Conservation (phyloP, 2,113 vertebrate species). For the Amblyornis subalaris region DNA sequence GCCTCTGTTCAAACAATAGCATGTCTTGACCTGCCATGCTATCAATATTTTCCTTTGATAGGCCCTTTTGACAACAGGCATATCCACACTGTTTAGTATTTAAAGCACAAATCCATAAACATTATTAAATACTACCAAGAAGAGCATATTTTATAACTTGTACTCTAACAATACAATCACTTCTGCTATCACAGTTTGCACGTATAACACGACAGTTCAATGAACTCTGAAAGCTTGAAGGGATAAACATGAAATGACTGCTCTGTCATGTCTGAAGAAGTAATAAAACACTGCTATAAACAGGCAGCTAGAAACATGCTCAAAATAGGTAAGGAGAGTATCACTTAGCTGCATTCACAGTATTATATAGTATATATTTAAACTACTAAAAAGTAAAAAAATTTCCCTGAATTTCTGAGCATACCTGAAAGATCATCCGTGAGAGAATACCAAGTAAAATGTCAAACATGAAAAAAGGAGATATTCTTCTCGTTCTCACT, state of each 20-base stretch:
- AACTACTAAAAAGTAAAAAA: background rate
- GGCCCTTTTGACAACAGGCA: background rate
- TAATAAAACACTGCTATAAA: background rate
- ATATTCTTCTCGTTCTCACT: background rate
- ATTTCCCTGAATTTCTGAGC: background rate
- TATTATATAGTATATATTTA: background rate
- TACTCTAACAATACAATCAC: background rate
- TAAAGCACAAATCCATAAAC: background rate
- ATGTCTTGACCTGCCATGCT: background rate
- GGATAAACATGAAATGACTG: background rate
- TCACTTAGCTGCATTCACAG: background rate
- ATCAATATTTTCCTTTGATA: background rate
- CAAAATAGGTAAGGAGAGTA: background rate
- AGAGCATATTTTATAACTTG: background rate
- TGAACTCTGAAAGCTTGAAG: background rate
- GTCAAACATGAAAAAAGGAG: background rate
- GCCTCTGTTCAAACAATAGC: background rate
- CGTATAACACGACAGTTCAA: background rate
- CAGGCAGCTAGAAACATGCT: background rate
- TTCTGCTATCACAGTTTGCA: background rate
- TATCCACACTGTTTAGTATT: background rate
- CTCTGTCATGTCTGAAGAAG: background rate
- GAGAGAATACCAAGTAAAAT: background rate
- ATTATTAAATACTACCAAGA: background rate
- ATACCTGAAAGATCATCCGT: background rate